Conservation (phyloP, 2,113 vertebrate species). For the Mugil cephalus region DNA sequence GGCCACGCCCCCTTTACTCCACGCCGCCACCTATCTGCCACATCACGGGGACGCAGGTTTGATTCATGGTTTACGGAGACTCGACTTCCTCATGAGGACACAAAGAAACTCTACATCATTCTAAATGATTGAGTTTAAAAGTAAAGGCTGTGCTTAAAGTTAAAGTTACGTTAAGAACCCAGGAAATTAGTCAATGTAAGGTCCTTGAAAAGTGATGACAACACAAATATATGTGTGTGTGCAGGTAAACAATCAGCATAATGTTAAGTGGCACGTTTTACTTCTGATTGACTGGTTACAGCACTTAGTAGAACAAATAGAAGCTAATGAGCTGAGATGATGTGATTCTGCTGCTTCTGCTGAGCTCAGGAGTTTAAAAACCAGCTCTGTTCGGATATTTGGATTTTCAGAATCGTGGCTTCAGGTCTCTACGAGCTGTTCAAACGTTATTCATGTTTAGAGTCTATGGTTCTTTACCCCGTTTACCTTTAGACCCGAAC, state of each 20-base stretch:
- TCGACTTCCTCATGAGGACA: too few species aligned
- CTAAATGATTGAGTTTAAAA: too few species aligned
- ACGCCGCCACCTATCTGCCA: neutral
- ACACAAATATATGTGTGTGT: conserved; percentile 10
- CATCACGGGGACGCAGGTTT: neutral
- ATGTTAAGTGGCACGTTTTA: neutral
- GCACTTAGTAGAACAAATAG: conserved; percentile 65
- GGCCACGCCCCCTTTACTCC: conserved; percentile 3
- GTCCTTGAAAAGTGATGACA: neutral
- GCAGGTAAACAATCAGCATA: conserved; percentile 4
- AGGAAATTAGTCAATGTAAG: neutral
- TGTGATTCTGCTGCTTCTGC: conserved; percentile 44
- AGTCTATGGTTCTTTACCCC: too few species aligned
- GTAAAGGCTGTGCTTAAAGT: too few species aligned
- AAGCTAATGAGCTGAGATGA: conserved; percentile 59
- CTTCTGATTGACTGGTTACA: conserved; percentile 21
- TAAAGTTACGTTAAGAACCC: too few species aligned
- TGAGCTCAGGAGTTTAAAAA: conserved; percentile 27
- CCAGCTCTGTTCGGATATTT: too few species aligned
- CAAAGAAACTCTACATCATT: too few species aligned
- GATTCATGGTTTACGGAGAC: neutral
- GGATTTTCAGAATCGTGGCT: too few species aligned
- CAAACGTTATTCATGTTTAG: too few species aligned
- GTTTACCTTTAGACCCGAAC: too few species aligned
- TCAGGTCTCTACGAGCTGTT: too few species aligned